Base-by-base conservation (phyloP, 2,797 vertebrate genomes). In the Cottoperca gobio region DNA sequence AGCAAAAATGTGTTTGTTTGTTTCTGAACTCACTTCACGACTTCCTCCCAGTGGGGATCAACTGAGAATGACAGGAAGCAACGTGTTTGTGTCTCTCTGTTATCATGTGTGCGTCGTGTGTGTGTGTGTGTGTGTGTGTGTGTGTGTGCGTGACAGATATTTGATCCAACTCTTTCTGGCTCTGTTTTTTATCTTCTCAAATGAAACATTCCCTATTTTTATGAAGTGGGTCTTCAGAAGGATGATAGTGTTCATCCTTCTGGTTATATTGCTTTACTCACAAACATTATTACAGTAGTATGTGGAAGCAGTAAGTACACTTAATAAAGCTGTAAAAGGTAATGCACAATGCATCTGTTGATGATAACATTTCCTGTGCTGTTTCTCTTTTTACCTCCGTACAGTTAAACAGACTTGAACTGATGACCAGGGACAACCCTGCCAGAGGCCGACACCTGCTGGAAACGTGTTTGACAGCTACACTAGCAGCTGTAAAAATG, bases 51-150 rank as follows among this genome's bases (percentile, higher is more conserved):
- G 5, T 14, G 26, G 65, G 24, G 39, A 3, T 66, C 16, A 53
- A 14, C 23, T 50, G 24, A 42, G 21, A 23, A 49, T 49, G 63
- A 72, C 62, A 82, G 82, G 79, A 84, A 79, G 49, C 35, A 50
- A 33, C 39, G 57, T 66, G 49, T 78, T 66, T 70, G 66, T 31
- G 26, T 58, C 37, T 58, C 45, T 37, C 19, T 17, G n/a, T 58
- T 67, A 53, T 67, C 31, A 8, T 5, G 6, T 54, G 35, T 31
- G 23, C 16, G 21, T 49, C 24, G n/a, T 9, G 2, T 58, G 12
- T 67, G 37, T 45, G 37, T 58, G 52, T 69, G 55, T 49, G 40
- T 28, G 3, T 37, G 12, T 37, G 26, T 43, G 31, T 39, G 55
- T 60, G 31, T 39, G 3, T 46, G 7, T 37, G 21, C 49, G 13